phyloP scores from a whole-genome alignment of 2,888 invertebrate genomes.

The Tenthredo amoena region DNA sequence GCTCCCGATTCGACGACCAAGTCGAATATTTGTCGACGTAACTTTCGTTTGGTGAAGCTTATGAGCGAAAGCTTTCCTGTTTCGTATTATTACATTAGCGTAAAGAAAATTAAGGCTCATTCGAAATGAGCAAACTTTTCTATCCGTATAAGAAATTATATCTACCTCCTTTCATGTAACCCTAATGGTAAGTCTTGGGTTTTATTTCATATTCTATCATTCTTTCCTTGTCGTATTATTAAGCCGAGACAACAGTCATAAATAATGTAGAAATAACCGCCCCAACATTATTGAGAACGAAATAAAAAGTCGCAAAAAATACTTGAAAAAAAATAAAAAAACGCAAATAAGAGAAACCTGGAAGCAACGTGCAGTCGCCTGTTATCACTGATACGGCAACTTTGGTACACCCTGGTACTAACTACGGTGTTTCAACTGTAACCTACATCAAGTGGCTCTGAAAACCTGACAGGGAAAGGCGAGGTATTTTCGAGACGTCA shows the following conservation, averaged over 20 bases:
- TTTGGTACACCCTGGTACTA: not conserved
- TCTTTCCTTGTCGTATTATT: not conserved
- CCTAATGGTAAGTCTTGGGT: not conserved
- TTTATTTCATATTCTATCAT: not conserved
- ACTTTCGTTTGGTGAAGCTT: constrained; percentile 17
- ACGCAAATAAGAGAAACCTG: not conserved
- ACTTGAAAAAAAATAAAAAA: not conserved
- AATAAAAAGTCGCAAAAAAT: not conserved
- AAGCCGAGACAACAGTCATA: not conserved
- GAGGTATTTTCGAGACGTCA: not conserved
- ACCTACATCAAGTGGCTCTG: not conserved
- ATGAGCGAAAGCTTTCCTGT: not conserved
- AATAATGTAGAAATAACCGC: not conserved
- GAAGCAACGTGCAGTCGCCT: not conserved
- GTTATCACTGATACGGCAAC: not conserved
- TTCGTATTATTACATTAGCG: not conserved
- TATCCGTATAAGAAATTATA: not conserved
- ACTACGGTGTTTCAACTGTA: not conserved
- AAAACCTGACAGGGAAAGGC: not conserved
- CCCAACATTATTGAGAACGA: too few species aligned
- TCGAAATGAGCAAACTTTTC: not conserved
- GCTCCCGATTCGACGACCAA: not conserved
- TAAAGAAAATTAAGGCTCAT: not conserved
- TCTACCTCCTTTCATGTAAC: not conserved
- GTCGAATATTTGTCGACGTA: constrained; percentile 13